Base-by-base conservation (phyloP, 2,888 invertebrate species). In the Chironomus tentans region DNA sequence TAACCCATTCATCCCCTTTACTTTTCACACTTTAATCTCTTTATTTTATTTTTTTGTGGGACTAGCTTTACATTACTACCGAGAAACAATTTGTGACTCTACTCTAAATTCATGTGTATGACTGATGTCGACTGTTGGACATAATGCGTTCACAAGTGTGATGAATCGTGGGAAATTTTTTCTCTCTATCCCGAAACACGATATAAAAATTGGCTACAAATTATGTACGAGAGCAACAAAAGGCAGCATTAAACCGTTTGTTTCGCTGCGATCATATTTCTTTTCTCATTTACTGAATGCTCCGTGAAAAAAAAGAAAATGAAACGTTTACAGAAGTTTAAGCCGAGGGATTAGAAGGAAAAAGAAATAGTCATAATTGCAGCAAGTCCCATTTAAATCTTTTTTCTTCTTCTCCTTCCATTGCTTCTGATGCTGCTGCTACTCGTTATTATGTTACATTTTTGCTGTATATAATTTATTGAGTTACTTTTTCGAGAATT, bases 111-210 rank as follows among this genome's bases (percentile, higher is more conserved):
- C 18, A 56, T 18, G 18, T 56, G 15, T 56, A 56, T 56, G n/a
- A 56, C 18, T 56, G 18, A 18, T 56, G 18, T 56, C 15, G 61
- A 72, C 24, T 72, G 61, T 56, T 38, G 38, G 28, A 72, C 72
- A 72, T 38, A 72, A 56, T 21, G n/a, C 38, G 38, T 62, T 46
- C 24, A n/a, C 38, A 46, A 50, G 50, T 18, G 56, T 56, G 62
- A 72, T 62, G 72, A 61, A 72, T 72, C 72, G 72, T 72, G 72
- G 72, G 72, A 72, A 72, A 56, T 12, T 28, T 69, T 50, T 46
- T 4, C 47, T 50, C n/a, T 18, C 6, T 50, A 1, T 28, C 28
- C 56, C n/a, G 38, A 38, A 38, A 38, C 38, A 38, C 38, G 38
- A 38, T 38, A 38, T 18, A 56, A 56, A 50, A 48, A 70, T 71